phyloP scores from a whole-genome alignment of 2,113 vertebrate species.

The Alligator mississippiensis region DNA sequence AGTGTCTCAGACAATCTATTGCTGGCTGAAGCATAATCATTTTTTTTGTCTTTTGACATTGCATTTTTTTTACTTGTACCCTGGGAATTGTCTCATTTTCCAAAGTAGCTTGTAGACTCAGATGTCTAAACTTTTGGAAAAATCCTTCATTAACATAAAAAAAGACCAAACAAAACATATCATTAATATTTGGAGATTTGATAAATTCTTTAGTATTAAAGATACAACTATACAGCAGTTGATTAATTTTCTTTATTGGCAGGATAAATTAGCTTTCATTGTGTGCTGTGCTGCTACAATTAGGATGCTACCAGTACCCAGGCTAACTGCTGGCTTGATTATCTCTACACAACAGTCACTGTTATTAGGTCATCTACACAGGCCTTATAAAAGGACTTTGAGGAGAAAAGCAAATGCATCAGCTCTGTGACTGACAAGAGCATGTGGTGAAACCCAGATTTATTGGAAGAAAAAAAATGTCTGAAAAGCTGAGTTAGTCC shows the following conservation, averaged over 20 bases:
- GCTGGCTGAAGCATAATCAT: neutral
- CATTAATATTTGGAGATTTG: neutral
- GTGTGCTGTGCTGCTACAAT: neutral
- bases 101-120: neutral
- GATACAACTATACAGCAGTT: rapidly evolving
- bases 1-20: neutral
- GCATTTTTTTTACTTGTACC: neutral
- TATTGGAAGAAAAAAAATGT: neutral
- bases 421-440: neutral
- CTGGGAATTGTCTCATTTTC: neutral
- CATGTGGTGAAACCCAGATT: neutral
- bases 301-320: neutral
- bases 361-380: no score
- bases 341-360: neutral
- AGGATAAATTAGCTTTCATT: neutral
- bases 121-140: neutral
- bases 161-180: neutral
- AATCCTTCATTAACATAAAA: neutral
- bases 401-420: neutral
- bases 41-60: neutral
- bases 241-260: neutral
- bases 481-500: neutral
- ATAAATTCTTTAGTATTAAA: neutral
- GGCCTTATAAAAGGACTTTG: neutral
- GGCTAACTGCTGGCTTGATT: neutral